Evolutionary conservation across 1,140 invertebrate species (phyloP), one percentile per base, ranked within the genome.

Genomic region (Sycophaga agraensis): DNA sequence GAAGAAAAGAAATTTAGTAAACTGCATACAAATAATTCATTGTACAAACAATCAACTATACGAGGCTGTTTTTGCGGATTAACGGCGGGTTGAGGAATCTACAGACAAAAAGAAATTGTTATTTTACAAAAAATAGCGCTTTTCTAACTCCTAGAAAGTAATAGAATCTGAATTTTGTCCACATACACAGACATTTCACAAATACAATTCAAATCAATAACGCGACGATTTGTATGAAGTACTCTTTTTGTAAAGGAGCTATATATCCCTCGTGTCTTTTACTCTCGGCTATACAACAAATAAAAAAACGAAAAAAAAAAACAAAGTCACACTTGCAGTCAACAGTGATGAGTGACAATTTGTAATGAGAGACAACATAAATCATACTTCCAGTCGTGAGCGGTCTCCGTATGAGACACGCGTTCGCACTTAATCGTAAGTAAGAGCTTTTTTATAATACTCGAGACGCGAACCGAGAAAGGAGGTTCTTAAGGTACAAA

Each of bases 401-500:
- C n/a, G n/a, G n/a, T n/a, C n/a, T n/a, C n/a, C n/a, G 28, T 3
- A 46, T 22, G 26, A 16, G 31, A 46, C 35, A 16, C 11, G 22
- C 14, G 19, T 19, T 50, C 39, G 22, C n/a, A 60, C 31, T 35
- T 60, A 60, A 35, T 43, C n/a, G 21, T 60, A 60, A 39, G 21
- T 31, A 53, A 60, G n/a, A 53, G 28, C n/a, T 40, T 61, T 61
- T 16, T 14, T 43, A 31, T 61, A 61, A 61, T 55, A 55, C 59
- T 61, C 43, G 34, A 55, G 59, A 48, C 42, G 34, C 39, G 31
- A 60, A 60, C 40, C 49, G 42, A 60, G 42, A 45, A 45, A 43
- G 40, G 12, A 56, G 39, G 31, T 61, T 48, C 50, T 34, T 61
- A 48, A 67, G 61, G 67, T 71, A 66, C 63, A 72, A 71, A 69